Percentiles rank a stretch among this genome's conserved stretches.
Evolutionary conservation across 2,888 invertebrate species (phyloP).

Genomic region (Dolomedes plantarius): DNA sequence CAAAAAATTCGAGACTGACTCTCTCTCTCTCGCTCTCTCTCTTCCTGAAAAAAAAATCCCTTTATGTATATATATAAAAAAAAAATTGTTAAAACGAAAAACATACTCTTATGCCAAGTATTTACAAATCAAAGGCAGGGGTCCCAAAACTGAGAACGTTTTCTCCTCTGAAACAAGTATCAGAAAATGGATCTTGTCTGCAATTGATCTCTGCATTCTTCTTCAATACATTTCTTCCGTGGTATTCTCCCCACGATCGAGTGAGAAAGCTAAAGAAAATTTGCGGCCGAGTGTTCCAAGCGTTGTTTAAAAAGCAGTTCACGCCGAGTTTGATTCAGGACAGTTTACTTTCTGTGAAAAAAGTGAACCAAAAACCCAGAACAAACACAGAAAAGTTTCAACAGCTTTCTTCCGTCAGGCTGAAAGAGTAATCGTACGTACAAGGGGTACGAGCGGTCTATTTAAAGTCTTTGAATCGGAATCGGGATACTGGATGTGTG

Average conservation of each 20-base stretch:
- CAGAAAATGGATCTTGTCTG: not conserved
- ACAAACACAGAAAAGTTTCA: not conserved
- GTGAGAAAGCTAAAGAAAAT: conserved; percentile 17
- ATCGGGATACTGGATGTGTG: too few species aligned
- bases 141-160: not conserved
- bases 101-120: not conserved
- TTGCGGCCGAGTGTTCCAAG: conserved; percentile 15
- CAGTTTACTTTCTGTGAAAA: not conserved
- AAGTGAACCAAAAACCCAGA: not conserved
- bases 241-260: conserved; percentile 20
- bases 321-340: conserved; percentile 26
- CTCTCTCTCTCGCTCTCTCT: too few species aligned
- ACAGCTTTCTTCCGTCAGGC: not conserved
- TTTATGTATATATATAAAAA: too few species aligned
- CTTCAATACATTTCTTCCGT: not conserved
- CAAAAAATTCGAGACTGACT: not conserved
- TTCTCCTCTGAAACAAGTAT: not conserved
- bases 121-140: not conserved
- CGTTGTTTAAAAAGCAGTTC: conserved; percentile 38
- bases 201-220: not conserved
- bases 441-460: too few species aligned
- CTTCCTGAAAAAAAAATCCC: too few species aligned
- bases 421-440: too few species aligned
- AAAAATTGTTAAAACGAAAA: not conserved
- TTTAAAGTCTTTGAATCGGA: too few species aligned